Evolutionary conservation across 2,113 vertebrate genomes (phyloP), one percentile per base, ranked within the genome.

Genomic region (Heteronetta atricapilla): DNA sequence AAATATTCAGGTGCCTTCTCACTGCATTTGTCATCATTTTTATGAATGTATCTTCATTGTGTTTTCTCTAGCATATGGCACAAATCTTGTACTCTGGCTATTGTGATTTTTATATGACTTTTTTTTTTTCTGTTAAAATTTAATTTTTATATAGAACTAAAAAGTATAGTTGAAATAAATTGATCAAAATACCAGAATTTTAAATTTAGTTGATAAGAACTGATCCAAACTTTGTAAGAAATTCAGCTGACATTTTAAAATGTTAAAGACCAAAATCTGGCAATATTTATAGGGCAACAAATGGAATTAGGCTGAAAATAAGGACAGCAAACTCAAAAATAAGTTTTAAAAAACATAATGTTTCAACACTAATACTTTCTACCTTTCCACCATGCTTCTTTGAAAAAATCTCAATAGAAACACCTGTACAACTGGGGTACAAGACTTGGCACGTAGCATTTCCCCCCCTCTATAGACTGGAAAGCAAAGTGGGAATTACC

Each of bases 211-310:
- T 78, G 4, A 58, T 64, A 31, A 64, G 11, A 72, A 64, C n/a
- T 36, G 31, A 50, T 50, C 13, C 21, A 84, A 40, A 69, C 23
- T 69, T 62, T 46, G 62, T 40, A 56, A 63, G n/a, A 70, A 56
- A 40, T 79, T 72, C 82, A 68, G 7, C n/a, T 90, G 53, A 28
- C 53, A 50, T 90, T 85, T 62, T 42, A 36, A 79, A 90, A 67
- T 36, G 3, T 55, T 55, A 28, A 63, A 53, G n/a, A 23, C 29
- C 11, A 67, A 40, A 72, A 55, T 50, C 44, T 50, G 46, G 31
- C 22, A 60, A 7, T 77, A 46, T 70, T 91, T 89, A 11, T 66
- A 74, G 13, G 11, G 4, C 4, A 56, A 66, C 33, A 60, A 56
- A 66, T 36, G 4, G 31, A 80, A 84, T 81, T 12, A 18, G 10